phyloP scores from a whole-genome alignment of 2,113 vertebrate species.

The Sebastes fasciatus region DNA sequence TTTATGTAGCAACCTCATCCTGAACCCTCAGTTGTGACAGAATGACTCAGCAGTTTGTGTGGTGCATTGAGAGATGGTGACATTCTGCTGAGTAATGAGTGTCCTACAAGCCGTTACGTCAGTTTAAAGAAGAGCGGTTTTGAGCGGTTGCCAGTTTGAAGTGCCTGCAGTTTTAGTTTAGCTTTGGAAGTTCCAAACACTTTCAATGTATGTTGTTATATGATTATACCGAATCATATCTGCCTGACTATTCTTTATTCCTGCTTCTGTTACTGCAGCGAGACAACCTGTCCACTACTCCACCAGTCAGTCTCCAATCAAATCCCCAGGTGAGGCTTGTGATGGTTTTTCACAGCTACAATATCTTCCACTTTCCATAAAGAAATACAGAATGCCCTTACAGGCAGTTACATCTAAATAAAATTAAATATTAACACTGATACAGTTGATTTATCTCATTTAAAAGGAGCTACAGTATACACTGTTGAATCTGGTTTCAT shows the following conservation, averaged over 20 bases:
- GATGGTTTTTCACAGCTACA: background rate
- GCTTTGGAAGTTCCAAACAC: background rate
- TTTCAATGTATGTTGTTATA: background rate
- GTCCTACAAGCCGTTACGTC: slow-evolving; percentile 17
- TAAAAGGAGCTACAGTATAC: background rate
- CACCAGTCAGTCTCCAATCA: slow-evolving; percentile 90
- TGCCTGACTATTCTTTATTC: slow-evolving; percentile 52
- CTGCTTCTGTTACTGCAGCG: slow-evolving; percentile 76
- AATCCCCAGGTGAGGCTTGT: slow-evolving; percentile 93
- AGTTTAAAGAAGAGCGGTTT: background rate
- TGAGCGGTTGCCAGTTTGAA: slow-evolving; percentile 13
- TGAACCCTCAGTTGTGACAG: slow-evolving; percentile 23
- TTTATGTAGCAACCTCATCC: slow-evolving; percentile 21
- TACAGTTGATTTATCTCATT: background rate
- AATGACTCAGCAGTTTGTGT: slow-evolving; percentile 30
- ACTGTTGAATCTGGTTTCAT: background rate
- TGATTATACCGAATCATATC: background rate
- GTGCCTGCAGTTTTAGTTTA: background rate
- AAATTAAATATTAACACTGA: too few species aligned
- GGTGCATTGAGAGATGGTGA: slow-evolving; percentile 13
- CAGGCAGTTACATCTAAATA: too few species aligned
- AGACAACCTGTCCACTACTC: slow-evolving; percentile 89
- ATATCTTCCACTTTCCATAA: too few species aligned
- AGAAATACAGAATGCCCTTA: too few species aligned
- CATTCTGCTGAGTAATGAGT: slow-evolving; percentile 40